Conservation (phyloP, 92 coral and sea anemone genomes). For the Phenganax marumi region DNA sequence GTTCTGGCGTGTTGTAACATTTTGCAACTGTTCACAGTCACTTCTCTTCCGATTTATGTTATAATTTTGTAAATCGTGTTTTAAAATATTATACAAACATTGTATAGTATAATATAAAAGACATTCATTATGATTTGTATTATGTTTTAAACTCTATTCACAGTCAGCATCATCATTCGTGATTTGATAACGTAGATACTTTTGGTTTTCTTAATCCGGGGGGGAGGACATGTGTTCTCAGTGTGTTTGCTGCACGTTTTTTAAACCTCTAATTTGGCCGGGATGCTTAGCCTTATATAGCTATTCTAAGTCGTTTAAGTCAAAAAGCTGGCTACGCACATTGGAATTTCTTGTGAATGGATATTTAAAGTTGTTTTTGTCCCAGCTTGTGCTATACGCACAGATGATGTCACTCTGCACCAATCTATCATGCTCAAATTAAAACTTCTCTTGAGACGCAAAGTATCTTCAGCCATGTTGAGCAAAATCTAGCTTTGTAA, state of each 20-base stretch:
- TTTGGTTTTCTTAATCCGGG: neutral
- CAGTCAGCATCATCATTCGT: neutral
- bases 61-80: too few species aligned
- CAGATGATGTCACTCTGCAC: neutral
- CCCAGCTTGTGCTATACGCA: neutral
- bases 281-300: neutral
- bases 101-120: too few species aligned
- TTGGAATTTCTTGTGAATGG: conserved; percentile 1
- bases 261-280: conserved; percentile 1
- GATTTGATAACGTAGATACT: neutral
- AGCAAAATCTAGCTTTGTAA: neutral
- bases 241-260: neutral
- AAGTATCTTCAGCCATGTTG: neutral
- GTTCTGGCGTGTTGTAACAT: too few species aligned
- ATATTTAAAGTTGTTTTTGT: conserved; percentile 6
- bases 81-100: too few species aligned
- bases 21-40: too few species aligned
- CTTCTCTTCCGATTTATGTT: too few species aligned
- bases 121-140: too few species aligned
- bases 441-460: too few species aligned
- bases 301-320: neutral
- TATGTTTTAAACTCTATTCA: too few species aligned
- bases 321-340: conserved; percentile 2
- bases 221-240: conserved; percentile 11
- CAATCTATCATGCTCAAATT: neutral